A percentile compares a stretch with the other conserved stretches of the same genome.
These are phyloP conservation scores for Holacanthus passer DNA, from an alignment of 2,113 vertebrate species.

Conservation along the genomic window DNA sequence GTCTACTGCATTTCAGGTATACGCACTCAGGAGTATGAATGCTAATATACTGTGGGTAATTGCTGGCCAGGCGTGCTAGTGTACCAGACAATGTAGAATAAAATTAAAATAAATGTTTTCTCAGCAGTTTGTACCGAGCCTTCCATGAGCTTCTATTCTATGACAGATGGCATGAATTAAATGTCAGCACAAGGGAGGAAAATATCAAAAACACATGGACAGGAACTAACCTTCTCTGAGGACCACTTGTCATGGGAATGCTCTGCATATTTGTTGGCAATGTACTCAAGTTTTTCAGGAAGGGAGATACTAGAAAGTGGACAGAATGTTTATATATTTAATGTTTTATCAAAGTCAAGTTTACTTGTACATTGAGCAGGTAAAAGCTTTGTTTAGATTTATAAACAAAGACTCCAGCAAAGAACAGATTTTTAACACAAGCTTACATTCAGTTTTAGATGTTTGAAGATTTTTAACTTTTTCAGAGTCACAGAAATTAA, in stretches of 20 bases:
- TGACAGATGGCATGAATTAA: background rate
- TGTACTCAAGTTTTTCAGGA: slow-evolving; percentile 96
- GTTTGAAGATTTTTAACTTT: too few relatives aligned
- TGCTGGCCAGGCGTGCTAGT: background rate
- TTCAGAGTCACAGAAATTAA: too few relatives aligned
- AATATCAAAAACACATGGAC: background rate
- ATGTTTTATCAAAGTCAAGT: background rate
- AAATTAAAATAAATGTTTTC: background rate
- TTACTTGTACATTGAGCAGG: background rate
- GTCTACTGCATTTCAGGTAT: background rate
- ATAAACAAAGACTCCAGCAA: background rate
- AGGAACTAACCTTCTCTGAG: slow-evolving; percentile 92
- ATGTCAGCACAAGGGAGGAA: background rate
- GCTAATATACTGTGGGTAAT: background rate
- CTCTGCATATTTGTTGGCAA: slow-evolving; percentile 96
- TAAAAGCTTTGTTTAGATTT: background rate
- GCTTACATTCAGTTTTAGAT: background rate
- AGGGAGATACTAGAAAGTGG: slow-evolving; percentile 89
- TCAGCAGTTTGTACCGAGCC: background rate
- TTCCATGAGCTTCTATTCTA: background rate
- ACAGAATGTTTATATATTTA: slow-evolving; percentile 17
- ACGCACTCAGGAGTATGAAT: background rate
- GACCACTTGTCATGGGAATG: slow-evolving; percentile 98
- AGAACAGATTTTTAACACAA: background rate
- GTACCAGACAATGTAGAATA: background rate